A percentile compares a stretch with the other conserved stretches of the same genome.
phyloP scores from a whole-genome alignment of 2,888 invertebrate genomes.

The Argyresthia albistria region DNA sequence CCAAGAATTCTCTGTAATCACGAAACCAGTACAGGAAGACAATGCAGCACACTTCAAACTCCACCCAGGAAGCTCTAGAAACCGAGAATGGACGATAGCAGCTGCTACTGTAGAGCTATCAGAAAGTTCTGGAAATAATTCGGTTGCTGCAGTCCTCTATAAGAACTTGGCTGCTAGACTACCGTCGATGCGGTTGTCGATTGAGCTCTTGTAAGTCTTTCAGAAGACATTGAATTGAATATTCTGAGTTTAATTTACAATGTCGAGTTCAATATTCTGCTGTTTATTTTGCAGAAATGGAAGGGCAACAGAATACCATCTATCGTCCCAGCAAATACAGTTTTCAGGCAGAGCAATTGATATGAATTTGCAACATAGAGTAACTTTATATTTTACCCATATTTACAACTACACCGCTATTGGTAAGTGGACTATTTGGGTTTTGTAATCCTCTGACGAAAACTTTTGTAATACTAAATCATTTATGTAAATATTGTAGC shows the following conservation, averaged over 20 bases:
- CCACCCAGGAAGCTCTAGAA: constrained; percentile 18
- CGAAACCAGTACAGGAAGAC: constrained; percentile 37
- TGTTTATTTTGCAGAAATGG: constrained; percentile 62
- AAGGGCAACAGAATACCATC: constrained; percentile 75
- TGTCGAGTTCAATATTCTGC: background rate
- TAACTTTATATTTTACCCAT: constrained; percentile 47
- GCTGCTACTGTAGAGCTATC: constrained; percentile 48
- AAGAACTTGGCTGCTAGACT: constrained; percentile 75
- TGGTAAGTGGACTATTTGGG: constrained; percentile 30
- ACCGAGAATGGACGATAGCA: constrained; percentile 43
- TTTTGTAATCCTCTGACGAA: background rate
- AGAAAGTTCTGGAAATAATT: constrained; percentile 33
- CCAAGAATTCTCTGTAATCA: constrained; percentile 42
- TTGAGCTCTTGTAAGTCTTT: constrained; percentile 73
- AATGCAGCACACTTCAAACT: constrained; percentile 48
- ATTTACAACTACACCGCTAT: constrained; percentile 51
- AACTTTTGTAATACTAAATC: background rate
- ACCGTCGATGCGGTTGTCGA: constrained; percentile 71
- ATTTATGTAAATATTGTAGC: constrained; percentile 20
- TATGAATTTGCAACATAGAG: constrained; percentile 46
- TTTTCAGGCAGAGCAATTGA: constrained; percentile 33
- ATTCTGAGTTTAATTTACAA: background rate
- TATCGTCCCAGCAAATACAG: constrained; percentile 72
- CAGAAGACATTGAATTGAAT: background rate
- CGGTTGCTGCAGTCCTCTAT: constrained; percentile 72